Evolutionary conservation across 2,888 invertebrate genomes (phyloP), one percentile per base, ranked within the genome.

Genomic region (Epinotia nisella): DNA sequence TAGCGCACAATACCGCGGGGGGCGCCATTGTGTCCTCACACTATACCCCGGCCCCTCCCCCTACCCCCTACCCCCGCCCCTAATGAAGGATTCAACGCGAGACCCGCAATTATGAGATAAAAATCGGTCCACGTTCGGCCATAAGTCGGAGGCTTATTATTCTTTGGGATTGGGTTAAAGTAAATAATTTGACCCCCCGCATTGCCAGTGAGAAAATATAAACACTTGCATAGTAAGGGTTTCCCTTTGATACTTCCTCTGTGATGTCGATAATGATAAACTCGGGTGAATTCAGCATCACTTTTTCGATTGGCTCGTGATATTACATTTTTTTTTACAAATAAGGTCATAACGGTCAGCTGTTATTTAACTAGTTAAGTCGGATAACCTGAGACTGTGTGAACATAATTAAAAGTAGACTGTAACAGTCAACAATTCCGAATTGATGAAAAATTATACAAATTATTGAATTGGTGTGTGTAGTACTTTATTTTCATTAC

Each of bases 101-200:
- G 85, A 85, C 87, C 88, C 84, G 85, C 88, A 91, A 91, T 91
- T 90, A 91, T 85, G 83, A 86, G 90, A 91, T 91, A 89, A 88
- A 88, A 85, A 90, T 90, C 88, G 82, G 80, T 85, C 83, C 83
- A 83, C 84, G 79, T 80, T 78, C 79, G 80, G 81, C 82, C 84
- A 83, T 75, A 78, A 77, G 74, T 65, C 70, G 72, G 59, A 56
- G 66, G 66, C 66, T 66, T 66, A 66, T 65, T 65, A 65, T 66
- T 66, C 55, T 66, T 66, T 70, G 55, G 51, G 64, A 60, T 62
- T 41, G 51, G 39, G 59, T 71, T 61, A 67, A n/a, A 67, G 67
- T 71, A 71, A 71, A 71, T 56, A 72, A 69, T 73, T 73, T 73
- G 73, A 73, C 73, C 73, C 64, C 73, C 73, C 73, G 73, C 71